phyloP scores from a whole-genome alignment of 1,140 invertebrate genomes.

The Polypedilum pembai region DNA sequence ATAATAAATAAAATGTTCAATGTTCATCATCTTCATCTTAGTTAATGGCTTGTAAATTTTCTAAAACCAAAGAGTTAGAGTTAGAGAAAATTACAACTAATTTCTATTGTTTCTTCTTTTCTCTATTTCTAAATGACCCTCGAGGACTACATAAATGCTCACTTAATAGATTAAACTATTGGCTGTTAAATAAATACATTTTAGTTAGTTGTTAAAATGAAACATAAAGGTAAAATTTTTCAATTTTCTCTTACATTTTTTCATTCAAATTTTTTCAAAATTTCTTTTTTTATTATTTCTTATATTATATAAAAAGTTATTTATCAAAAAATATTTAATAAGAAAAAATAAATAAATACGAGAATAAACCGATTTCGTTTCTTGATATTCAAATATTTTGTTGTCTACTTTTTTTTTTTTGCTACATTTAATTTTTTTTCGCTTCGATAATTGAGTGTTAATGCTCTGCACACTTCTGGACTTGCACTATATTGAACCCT shows the following conservation, averaged over 20 bases:
- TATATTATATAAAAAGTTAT: no score
- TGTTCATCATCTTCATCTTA: conserved; percentile 3
- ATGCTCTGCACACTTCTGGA: conserved; percentile 11
- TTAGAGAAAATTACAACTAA: not conserved
- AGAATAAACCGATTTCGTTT: no score
- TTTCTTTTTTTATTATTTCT: no score
- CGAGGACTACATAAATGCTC: conserved; percentile 7
- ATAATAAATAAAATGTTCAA: not conserved
- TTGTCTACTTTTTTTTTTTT: no score
- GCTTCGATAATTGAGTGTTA: conserved; percentile 1
- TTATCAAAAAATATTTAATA: no score
- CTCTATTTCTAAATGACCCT: not conserved
- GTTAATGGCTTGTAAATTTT: conserved; percentile 21
- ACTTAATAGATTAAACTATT: not conserved
- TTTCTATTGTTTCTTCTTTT: not conserved
- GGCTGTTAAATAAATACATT: no score
- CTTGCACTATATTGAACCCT: not conserved
- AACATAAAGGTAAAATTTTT: no score
- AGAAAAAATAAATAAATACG: no score
- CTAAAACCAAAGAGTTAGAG: not conserved
- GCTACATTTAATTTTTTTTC: not conserved
- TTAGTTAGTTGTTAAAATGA: no score
- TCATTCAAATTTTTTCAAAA: no score
- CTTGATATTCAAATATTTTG: no score
- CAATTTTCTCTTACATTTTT: no score